These are phyloP conservation scores for Triplophysa siluroides DNA, from an alignment of 2,113 vertebrate genomes.

Conservation along the genomic window DNA sequence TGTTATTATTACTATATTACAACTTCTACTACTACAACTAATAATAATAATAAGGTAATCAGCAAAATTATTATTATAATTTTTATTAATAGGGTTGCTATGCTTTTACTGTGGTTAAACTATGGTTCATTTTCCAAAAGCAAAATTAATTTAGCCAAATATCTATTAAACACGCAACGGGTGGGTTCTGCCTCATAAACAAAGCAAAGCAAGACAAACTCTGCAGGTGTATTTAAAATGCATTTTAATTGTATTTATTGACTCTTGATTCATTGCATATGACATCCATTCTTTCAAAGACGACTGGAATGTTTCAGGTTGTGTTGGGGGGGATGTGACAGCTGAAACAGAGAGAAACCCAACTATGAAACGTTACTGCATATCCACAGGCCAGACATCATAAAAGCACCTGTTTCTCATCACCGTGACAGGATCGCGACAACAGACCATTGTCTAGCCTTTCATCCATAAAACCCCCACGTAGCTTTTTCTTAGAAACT, in stretches of 20 bases:
- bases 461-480: slow-evolving; percentile 86
- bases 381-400: slow-evolving; percentile 85
- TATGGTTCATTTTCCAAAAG: background rate
- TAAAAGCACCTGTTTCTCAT: slow-evolving; percentile 84
- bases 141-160: background rate
- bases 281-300: slow-evolving; percentile 82
- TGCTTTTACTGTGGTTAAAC: background rate
- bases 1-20: too few relatives aligned
- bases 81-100: too few relatives aligned
- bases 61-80: too few relatives aligned
- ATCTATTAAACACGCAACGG: background rate
- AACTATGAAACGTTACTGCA: slow-evolving; percentile 96
- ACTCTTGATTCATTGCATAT: slow-evolving; percentile 90
- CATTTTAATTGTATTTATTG: slow-evolving; percentile 56
- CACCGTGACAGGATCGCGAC: slow-evolving; percentile 80
- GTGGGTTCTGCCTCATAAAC: slow-evolving; percentile 58
- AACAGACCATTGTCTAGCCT: slow-evolving; percentile 91
- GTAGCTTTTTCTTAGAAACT: slow-evolving; percentile 79
- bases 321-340: background rate
- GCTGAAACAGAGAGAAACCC: slow-evolving; percentile 78
- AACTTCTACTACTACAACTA: too few relatives aligned
- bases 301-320: slow-evolving; percentile 87
- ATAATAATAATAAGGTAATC: too few relatives aligned
- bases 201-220: slow-evolving; percentile 75
- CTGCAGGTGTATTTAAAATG: slow-evolving; percentile 49